Percentiles rank a stretch among this genome's conserved stretches.
Conservation (phyloP, 2,888 invertebrate species). For the Ennomos quercinarius region DNA sequence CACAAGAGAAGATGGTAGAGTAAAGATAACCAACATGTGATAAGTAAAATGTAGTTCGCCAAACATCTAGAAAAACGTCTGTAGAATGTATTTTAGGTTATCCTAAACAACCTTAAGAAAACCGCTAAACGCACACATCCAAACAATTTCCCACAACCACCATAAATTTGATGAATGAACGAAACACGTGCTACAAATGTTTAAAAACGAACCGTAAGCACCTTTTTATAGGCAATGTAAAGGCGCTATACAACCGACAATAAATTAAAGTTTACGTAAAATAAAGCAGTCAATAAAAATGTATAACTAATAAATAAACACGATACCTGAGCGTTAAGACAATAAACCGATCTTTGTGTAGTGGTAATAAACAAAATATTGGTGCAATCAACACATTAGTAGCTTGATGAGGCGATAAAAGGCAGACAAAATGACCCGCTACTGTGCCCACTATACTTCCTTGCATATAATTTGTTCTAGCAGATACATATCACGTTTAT, state of each 20-base stretch:
- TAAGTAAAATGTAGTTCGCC: neutral
- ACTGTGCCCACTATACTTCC: conserved; percentile 25
- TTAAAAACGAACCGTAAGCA: conserved; percentile 83
- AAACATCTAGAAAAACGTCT: neutral
- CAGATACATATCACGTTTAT: conserved; percentile 81
- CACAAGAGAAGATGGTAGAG: neutral
- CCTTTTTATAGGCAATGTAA: conserved; percentile 85
- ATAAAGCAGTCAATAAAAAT: conserved; percentile 84
- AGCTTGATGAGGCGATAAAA: conserved; percentile 79
- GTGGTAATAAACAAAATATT: conserved; percentile 84
- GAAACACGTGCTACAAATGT: conserved; percentile 84
- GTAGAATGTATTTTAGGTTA: conserved; percentile 29
- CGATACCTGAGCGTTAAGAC: conserved; percentile 83
- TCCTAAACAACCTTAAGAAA: conserved; percentile 45
- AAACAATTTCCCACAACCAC: conserved; percentile 82
- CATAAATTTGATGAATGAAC: conserved; percentile 85
- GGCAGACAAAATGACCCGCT: conserved; percentile 41
- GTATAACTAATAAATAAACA: conserved; percentile 86
- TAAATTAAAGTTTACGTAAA: conserved; percentile 85
- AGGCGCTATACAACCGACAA: conserved; percentile 81
- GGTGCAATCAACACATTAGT: conserved; percentile 83
- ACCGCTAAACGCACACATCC: conserved; percentile 64
- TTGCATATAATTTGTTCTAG: conserved; percentile 55
- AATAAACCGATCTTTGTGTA: conserved; percentile 82
- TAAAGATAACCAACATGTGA: conserved; percentile 2